A percentile compares a stretch with the other conserved stretches of the same genome.
Conservation (phyloP, 2,113 vertebrate genomes). For the Leptobrachium ailaonicum region DNA sequence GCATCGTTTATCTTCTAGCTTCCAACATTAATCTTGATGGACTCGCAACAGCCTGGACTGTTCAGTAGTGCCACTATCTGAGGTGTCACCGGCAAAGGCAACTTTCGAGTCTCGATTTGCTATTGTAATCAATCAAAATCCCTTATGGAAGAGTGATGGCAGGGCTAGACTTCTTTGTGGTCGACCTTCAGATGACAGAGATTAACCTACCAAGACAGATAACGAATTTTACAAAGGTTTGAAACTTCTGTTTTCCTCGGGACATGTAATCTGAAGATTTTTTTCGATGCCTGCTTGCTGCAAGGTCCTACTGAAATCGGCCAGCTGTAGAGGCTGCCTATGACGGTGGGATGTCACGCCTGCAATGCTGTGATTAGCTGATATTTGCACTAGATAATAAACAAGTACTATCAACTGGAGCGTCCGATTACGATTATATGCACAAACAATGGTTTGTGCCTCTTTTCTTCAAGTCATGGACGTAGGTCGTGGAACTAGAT, state of each 20-base stretch:
- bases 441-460: not conserved
- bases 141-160: too few relatives aligned
- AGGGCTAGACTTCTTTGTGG: too few relatives aligned
- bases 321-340: not conserved
- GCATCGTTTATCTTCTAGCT: not conserved
- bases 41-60: too few relatives aligned
- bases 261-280: constrained; percentile 15
- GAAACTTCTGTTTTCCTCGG: constrained; percentile 35
- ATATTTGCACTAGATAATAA: constrained; percentile 75
- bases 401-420: constrained; percentile 70
- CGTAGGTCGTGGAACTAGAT: not conserved
- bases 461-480: not conserved
- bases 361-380: constrained; percentile 72
- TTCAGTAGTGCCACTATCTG: not conserved
- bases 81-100: not conserved
- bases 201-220: not conserved
- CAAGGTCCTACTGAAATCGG: constrained; percentile 37
- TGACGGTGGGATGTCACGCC: constrained; percentile 60
- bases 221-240: constrained; percentile 4
- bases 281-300: constrained; percentile 42
- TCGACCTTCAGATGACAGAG: too few relatives aligned
- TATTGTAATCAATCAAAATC: too few relatives aligned
- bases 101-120: too few relatives aligned
- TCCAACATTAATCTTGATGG: not conserved
- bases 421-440: constrained; percentile 38